A percentile compares a stretch with the other conserved stretches of the same genome.
Conservation (phyloP, 2,797 vertebrate genomes). For the Poeciliopsis paucimaculata region DNA sequence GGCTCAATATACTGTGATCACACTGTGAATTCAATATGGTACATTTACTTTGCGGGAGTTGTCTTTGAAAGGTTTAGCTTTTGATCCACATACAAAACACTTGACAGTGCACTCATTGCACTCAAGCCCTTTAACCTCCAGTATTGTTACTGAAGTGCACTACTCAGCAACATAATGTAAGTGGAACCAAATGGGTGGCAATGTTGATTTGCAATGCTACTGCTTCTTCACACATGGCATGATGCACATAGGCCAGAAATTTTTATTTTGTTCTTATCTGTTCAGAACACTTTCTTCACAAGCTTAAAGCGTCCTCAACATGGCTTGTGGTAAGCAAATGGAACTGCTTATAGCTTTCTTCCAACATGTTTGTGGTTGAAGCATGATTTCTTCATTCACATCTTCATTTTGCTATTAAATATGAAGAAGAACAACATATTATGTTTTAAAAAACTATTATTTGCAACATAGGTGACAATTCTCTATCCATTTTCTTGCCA, state of each 20-base stretch:
- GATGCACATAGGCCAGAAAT: background rate
- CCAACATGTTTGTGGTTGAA: background rate
- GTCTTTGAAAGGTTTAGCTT: background rate
- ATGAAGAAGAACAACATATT: background rate
- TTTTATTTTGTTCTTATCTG: background rate
- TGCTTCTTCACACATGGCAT: background rate
- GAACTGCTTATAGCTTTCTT: background rate
- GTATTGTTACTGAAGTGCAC: conserved; percentile 23
- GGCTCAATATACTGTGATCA: background rate
- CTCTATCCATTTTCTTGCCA: background rate
- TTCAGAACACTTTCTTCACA: background rate
- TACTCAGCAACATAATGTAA: conserved; percentile 35
- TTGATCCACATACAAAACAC: background rate
- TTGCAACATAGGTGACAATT: background rate
- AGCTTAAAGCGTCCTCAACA: background rate
- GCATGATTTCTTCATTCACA: background rate
- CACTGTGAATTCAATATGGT: background rate
- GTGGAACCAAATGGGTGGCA: conserved; percentile 30
- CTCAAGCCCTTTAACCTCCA: conserved; percentile 27
- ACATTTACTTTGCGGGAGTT: conserved; percentile 14
- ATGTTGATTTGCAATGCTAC: background rate
- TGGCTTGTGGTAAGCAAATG: background rate
- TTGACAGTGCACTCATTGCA: conserved; percentile 9
- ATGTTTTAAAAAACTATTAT: background rate
- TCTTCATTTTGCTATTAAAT: background rate